Conservation (phyloP, 2,888 invertebrate genomes). For the Synanthedon vespiformis region DNA sequence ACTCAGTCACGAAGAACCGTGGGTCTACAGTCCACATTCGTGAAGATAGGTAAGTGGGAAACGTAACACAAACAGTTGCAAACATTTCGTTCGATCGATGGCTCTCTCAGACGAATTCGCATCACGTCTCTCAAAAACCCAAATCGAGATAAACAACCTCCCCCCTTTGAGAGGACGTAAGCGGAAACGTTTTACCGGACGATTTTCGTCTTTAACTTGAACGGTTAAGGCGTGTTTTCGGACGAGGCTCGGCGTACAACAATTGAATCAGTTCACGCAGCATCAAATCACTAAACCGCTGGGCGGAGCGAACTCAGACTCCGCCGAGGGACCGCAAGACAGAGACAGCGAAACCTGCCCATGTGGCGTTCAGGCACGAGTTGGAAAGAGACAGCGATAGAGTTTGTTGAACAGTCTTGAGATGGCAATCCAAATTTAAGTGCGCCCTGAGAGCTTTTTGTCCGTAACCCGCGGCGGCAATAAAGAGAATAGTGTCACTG, state of each 20-base stretch:
- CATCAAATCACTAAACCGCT: conserved; percentile 72
- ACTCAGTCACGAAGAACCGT: no score
- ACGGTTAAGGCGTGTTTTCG: conserved; percentile 58
- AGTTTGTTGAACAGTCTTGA: conserved; percentile 44
- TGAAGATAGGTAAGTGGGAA: conserved; percentile 36
- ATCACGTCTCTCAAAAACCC: conserved; percentile 68
- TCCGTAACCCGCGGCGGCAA: conserved; percentile 50
- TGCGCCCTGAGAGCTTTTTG: conserved; percentile 59
- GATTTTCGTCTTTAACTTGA: conserved; percentile 64
- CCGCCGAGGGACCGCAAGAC: conserved; percentile 56
- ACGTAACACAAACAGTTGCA: conserved; percentile 31
- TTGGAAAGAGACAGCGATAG: conserved; percentile 46
- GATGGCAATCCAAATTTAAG: conserved; percentile 57
- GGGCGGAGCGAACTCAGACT: conserved; percentile 67
- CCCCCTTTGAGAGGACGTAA: conserved; percentile 58
- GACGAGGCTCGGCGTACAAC: conserved; percentile 44
- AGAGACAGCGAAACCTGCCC: conserved; percentile 44
- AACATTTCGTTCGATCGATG: conserved; percentile 64
- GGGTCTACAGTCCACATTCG: no score
- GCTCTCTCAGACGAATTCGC: conserved; percentile 67
- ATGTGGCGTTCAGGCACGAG: conserved; percentile 18
- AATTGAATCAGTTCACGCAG: conserved; percentile 72
- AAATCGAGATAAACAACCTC: conserved; percentile 67
- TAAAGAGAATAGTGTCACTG: conserved; percentile 65
- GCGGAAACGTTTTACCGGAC: conserved; percentile 58